Percentiles rank a stretch among this genome's conserved stretches.
Evolutionary conservation across 2,888 invertebrate species (phyloP).

Genomic region (Craniophora ligustri): DNA sequence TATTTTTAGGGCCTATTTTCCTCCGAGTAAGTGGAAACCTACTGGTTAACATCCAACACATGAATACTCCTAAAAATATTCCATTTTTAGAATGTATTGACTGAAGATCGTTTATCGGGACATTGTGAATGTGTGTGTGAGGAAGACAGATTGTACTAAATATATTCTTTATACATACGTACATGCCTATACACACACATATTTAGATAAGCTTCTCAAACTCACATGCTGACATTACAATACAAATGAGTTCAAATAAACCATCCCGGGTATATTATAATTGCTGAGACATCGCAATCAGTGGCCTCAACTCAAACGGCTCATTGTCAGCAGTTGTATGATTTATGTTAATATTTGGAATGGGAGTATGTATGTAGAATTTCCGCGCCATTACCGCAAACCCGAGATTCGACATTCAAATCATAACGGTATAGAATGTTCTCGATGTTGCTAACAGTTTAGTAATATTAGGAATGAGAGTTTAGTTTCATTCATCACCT

Average conservation of each 20-base stretch:
- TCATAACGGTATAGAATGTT: slow-evolving; percentile 7
- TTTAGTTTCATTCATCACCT: no score
- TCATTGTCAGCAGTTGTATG: slow-evolving; percentile 53
- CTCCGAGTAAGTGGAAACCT: no score
- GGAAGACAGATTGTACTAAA: no score
- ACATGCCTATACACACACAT: no score
- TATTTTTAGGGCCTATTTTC: no score
- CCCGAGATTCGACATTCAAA: slow-evolving; percentile 20
- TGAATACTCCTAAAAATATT: no score
- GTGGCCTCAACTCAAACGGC: slow-evolving; percentile 14
- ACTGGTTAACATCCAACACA: no score
- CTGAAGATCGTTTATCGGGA: no score
- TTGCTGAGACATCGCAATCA: slow-evolving; percentile 25
- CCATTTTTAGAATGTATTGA: no score
- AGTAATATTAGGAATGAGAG: no score
- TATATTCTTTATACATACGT: no score
- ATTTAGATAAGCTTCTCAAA: background rate
- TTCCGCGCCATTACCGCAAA: slow-evolving; percentile 49
- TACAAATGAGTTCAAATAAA: slow-evolving; percentile 4
- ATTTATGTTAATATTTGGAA: slow-evolving; percentile 53
- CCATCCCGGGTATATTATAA: background rate
- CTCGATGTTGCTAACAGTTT: background rate
- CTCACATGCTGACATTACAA: background rate
- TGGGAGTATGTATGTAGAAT: slow-evolving; percentile 51
- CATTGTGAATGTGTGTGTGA: no score